Conservation (phyloP, 2,113 vertebrate genomes). For the Stigmatopora argus region DNA sequence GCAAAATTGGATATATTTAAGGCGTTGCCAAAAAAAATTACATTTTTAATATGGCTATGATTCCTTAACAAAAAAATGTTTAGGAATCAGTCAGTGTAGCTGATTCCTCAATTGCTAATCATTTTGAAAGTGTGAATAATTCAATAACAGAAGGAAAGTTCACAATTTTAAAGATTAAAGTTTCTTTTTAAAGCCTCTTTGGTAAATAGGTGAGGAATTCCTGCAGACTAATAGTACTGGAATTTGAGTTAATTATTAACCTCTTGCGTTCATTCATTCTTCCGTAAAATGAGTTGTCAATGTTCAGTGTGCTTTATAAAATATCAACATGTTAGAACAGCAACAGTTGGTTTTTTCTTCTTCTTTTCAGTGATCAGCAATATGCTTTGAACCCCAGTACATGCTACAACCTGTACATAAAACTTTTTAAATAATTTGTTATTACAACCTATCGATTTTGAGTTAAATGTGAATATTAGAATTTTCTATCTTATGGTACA, state of each 20-base stretch:
- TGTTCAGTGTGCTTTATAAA: not conserved
- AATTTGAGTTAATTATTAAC: constrained; percentile 2
- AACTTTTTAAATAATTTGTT: too few relatives aligned
- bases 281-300: not conserved
- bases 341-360: not conserved
- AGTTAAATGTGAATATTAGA: not conserved
- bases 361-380: too few relatives aligned
- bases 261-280: not conserved
- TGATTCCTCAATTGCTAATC: not conserved
- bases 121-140: not conserved
- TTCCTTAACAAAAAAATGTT: not conserved
- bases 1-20: not conserved
- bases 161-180: not conserved
- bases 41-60: not conserved
- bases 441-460: not conserved
- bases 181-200: not conserved
- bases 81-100: not conserved
- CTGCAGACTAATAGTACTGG: not conserved
- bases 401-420: too few relatives aligned
- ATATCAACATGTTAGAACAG: not conserved
- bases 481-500: not conserved
- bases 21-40: not conserved
- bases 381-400: not conserved
- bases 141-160: not conserved
- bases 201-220: not conserved